phyloP scores from a whole-genome alignment of 1,140 invertebrate genomes.

The Nautilus pompilius region DNA sequence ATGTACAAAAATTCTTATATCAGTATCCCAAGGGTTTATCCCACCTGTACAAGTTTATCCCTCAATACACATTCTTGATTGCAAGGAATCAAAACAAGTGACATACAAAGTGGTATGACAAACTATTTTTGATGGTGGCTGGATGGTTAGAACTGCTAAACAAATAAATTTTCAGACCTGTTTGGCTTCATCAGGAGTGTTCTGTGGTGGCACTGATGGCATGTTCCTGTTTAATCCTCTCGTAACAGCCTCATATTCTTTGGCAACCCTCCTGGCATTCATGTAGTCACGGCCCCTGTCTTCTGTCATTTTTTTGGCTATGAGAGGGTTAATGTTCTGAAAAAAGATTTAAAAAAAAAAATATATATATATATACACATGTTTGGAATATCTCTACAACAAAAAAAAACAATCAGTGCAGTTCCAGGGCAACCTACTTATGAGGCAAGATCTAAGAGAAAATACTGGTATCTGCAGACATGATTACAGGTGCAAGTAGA shows the following conservation, averaged over 20 bases:
- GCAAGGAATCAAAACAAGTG: no score
- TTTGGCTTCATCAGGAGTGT: constrained; percentile 86
- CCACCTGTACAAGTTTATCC: no score
- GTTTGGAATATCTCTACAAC: neutral
- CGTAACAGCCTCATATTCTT: constrained; percentile 93
- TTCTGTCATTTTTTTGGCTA: constrained; percentile 91
- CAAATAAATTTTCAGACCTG: constrained; percentile 70
- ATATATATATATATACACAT: neutral
- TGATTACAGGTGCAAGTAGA: no score
- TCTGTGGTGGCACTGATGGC: constrained; percentile 89
- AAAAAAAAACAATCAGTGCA: neutral
- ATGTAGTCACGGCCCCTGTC: constrained; percentile 93
- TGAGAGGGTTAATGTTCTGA: constrained; percentile 94
- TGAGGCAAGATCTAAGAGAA: neutral
- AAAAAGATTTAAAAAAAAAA: constrained; percentile 62
- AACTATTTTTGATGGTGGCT: no score
- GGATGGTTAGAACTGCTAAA: no score
- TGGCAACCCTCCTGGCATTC: constrained; percentile 94
- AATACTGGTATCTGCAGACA: no score
- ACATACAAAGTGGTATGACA: no score
- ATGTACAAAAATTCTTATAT: no score
- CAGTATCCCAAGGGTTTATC: no score
- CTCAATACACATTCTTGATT: no score
- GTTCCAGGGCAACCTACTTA: neutral
- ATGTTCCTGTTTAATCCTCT: constrained; percentile 91